These are phyloP conservation scores for Tetranychus cinnabarinus DNA, from an alignment of 1,140 invertebrate genomes.

Conservation along the genomic window DNA sequence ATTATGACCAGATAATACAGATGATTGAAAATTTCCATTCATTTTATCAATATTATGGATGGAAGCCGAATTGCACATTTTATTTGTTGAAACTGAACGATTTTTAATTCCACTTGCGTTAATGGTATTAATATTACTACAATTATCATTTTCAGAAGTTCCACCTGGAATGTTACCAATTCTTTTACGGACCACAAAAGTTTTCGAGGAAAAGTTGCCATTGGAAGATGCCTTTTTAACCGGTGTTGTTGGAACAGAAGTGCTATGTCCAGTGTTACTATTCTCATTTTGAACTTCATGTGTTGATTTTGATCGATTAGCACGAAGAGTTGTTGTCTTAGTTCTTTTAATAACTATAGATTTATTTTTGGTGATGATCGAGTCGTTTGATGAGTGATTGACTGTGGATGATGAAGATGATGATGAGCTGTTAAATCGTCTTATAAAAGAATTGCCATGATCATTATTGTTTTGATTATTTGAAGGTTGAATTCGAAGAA, in stretches of 20 bases:
- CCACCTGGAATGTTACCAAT: background rate
- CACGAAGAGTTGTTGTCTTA: background rate
- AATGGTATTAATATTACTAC: background rate
- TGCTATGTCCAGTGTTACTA: background rate
- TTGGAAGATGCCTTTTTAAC: too few relatives aligned
- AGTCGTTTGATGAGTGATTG: background rate
- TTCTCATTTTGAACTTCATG: background rate
- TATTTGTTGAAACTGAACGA: background rate
- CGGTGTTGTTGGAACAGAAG: too few relatives aligned
- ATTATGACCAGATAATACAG: too few relatives aligned
- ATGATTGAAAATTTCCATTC: too few relatives aligned
- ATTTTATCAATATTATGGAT: background rate
- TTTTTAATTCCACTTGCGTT: background rate
- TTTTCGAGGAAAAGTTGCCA: background rate
- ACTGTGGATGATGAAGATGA: background rate
- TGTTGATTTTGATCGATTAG: background rate
- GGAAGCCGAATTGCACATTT: background rate
- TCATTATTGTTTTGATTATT: background rate
- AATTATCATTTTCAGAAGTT: background rate
- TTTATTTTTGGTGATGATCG: background rate
- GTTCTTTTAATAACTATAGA: background rate
- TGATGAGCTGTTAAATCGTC: too few relatives aligned
- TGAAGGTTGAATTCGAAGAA: background rate
- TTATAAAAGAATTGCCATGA: too few relatives aligned
- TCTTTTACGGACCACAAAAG: background rate